These are phyloP conservation scores for Zaprionus vittiger DNA, from an alignment of 1,140 invertebrate genomes.

Conservation along the genomic window DNA sequence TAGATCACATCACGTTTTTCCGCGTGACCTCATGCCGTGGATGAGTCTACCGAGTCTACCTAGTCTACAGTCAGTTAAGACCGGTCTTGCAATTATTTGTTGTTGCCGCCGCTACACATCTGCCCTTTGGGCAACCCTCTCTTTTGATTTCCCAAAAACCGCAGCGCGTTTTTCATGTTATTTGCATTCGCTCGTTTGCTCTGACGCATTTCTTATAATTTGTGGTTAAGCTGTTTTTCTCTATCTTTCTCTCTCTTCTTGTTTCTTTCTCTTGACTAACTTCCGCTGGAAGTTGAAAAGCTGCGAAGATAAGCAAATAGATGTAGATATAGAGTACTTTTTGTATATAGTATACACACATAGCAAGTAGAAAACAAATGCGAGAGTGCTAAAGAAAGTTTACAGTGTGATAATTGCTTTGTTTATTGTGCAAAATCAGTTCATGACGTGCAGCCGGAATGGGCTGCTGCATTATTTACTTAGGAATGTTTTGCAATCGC, in stretches of 20 bases:
- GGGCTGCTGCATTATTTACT: slow-evolving; percentile 3
- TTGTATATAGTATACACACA: background rate
- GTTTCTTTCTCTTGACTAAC: slow-evolving; percentile 10
- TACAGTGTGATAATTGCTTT: slow-evolving; percentile 9
- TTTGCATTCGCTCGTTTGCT: slow-evolving; percentile 1
- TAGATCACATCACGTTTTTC: slow-evolving; percentile 70
- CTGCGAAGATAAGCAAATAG: slow-evolving; percentile 7
- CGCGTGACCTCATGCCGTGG: slow-evolving; percentile 20
- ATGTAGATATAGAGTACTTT: slow-evolving; percentile 8
- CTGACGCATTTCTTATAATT: slow-evolving; percentile 8
- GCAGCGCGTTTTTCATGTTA: slow-evolving; percentile 7
- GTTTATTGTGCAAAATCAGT: slow-evolving; percentile 12
- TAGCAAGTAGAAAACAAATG: background rate
- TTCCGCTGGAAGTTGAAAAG: slow-evolving; percentile 24
- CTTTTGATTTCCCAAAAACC: slow-evolving; percentile 7
- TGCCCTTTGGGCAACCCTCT: slow-evolving; percentile 19
- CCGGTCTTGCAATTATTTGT: slow-evolving; percentile 33
- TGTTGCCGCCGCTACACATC: slow-evolving; percentile 16
- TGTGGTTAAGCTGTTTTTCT: slow-evolving; percentile 3
- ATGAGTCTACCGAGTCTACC: background rate
- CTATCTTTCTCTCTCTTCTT: background rate
- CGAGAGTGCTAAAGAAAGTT: slow-evolving; percentile 2
- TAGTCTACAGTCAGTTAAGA: background rate
- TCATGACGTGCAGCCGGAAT: background rate
- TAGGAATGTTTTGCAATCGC: background rate